These are phyloP conservation scores for Agonopterix subpropinquella DNA, from an alignment of 2,888 invertebrate species.

Conservation along the genomic window DNA sequence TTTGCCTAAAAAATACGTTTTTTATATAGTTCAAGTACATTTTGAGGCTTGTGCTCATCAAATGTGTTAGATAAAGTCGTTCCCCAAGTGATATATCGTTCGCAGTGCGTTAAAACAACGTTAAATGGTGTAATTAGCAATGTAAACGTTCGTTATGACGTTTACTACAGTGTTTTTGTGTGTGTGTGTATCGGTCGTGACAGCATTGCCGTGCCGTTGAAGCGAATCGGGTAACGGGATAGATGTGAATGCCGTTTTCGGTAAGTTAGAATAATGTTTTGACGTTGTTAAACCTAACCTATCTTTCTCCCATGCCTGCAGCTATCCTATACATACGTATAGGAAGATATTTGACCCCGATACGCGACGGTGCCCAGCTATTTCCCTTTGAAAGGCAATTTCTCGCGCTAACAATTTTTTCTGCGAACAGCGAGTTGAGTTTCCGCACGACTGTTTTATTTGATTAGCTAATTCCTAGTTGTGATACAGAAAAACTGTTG, in stretches of 20 bases:
- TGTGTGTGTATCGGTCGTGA: constrained; percentile 58
- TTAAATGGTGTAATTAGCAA: constrained; percentile 58
- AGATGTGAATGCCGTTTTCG: constrained; percentile 55
- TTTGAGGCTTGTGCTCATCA: constrained; percentile 39
- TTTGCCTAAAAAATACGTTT: constrained; percentile 63
- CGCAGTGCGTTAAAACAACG: constrained; percentile 45
- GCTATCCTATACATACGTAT: constrained; percentile 24
- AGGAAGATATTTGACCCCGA: constrained; percentile 49
- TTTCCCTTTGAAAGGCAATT: constrained; percentile 49
- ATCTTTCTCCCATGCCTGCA: constrained; percentile 42
- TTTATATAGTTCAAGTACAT: constrained; percentile 59
- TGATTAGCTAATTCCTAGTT: constrained; percentile 32
- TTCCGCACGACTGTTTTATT: constrained; percentile 38
- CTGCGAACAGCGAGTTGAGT: constrained; percentile 20
- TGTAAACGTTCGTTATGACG: constrained; percentile 71
- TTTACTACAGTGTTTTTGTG: constrained; percentile 60
- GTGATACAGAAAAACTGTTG: constrained; percentile 6
- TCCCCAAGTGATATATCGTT: constrained; percentile 51
- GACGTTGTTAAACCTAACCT: constrained; percentile 42
- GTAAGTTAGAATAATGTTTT: constrained; percentile 56
- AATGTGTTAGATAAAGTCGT: constrained; percentile 46
- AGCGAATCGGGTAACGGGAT: constrained; percentile 72
- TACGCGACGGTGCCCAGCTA: constrained; percentile 35
- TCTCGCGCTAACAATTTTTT: constrained; percentile 39
- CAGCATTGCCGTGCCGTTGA: constrained; percentile 67